Base-by-base conservation (phyloP, 2,888 invertebrate genomes). In the Hetaerina titia region DNA sequence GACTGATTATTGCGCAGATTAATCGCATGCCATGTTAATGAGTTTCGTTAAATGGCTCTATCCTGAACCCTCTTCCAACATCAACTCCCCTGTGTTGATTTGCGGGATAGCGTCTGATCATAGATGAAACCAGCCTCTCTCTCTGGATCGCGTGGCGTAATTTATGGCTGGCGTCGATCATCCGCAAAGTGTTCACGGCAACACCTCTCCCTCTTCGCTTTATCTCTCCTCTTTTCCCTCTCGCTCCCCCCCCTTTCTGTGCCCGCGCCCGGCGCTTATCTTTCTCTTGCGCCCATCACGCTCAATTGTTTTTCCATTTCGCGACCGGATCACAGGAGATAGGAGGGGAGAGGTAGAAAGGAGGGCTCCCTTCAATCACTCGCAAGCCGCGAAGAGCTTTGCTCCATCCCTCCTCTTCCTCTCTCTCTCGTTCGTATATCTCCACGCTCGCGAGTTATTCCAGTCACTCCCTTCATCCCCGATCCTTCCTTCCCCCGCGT, bases 251-350 rank as follows among this genome's bases (percentile, higher is more conserved):
- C 81, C 31, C 25, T 13, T 4, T 45, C 45, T 45, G 45, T n/a
- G 69, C 69, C 19, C 45, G 22, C 69, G 69, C 22, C 4, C 7
- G 69, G 17, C 69, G 69, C 69, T 69, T 69, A 69, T 69, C 69
- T 69, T 22, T 22, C 81, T 31, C 81, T 31, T 15, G 81, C 31
- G 81, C 81, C 81, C 81, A 81, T 81, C 81, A 31, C 81, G 25
- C 11, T 81, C 81, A 81, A 81, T 81, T 81, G 81, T 81, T 81
- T 81, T 25, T 31, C 31, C 81, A 81, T 81, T 81, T 69, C 81
- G 25, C 81, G 31, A 31, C 25, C 81, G 81, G 81, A 81, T 81
- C 31, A 11, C 31, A 22, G 69, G 69, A 69, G n/a, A 9, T 69
- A n/a, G n/a, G 22, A 31, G 81, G 31, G 81, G 81, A 31, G 81